Base-by-base conservation (phyloP, 2,888 invertebrate species). In the Cremastobaeus sp. region DNA sequence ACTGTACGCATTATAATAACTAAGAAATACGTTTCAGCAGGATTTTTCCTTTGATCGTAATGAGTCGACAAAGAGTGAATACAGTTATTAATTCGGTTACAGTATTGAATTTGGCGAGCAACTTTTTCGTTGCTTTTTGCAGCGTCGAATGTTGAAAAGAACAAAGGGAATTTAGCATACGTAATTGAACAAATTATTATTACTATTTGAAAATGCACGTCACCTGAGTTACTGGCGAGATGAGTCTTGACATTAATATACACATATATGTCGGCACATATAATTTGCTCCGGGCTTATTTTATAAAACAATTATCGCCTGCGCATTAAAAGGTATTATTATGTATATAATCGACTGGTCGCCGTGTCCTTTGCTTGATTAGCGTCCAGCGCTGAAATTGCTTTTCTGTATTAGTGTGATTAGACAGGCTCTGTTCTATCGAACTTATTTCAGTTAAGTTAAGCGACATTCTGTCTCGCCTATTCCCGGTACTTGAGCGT, bases 291-390 rank as follows among this genome's bases (percentile, higher is more conserved):
- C 12, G 60, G 50, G 45, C 32, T 45, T 54, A 71, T 68, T 71
- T 71, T 72, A 68, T 57, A 68, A 71, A 75, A 75, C 57, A 66
- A 66, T 75, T 68, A 64, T 64, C 62, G 47, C 43, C 32, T 25
- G 9, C n/a, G 52, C 62, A 71, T 71, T 55, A 57, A 75, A 71
- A 52, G 62, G 64, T 70, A 68, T 59, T 68, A 72, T 68, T 71
- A 72, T 72, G 59, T 45, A 54, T 54, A 48, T 52, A 64, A 59
- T 64, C 64, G 64, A 32, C 62, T 71, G 68, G 75, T 75, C 71
- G 71, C 71, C 75, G 70, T 75, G 57, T 71, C 68, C 66, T 66
- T 71, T 68, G 71, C 71, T 75, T 71, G 71, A 75, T 75, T 71
- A 66, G 75, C 50, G 52, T 48, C 55, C 59, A 41, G 11, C 50